Evolutionary conservation across 2,888 invertebrate species (phyloP).

Genomic region (Erpobdella octoculata): DNA sequence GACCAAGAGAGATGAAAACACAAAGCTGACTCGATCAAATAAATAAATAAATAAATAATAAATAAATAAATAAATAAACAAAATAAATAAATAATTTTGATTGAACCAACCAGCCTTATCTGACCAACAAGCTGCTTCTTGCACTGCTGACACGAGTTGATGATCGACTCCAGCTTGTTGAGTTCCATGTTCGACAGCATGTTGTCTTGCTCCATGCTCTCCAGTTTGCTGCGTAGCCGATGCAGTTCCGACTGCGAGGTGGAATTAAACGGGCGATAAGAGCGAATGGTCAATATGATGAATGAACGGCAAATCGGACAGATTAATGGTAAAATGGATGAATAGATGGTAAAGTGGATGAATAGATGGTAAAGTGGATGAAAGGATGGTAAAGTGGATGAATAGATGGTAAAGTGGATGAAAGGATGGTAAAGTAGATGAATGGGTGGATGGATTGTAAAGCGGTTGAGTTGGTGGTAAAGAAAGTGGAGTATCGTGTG

Average conservation of each 20-base stretch:
- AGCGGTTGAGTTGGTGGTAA: too few relatives aligned
- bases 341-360: background rate
- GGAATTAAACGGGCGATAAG: background rate
- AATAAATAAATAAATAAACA: background rate
- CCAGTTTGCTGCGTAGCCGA: conserved; percentile 43
- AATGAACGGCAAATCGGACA: too few relatives aligned
- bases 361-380: background rate
- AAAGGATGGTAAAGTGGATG: background rate
- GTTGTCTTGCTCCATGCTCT: conserved; percentile 46
- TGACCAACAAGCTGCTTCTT: background rate
- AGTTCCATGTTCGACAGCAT: conserved; percentile 46
- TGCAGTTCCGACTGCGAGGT: conserved; percentile 35
- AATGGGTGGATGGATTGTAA: too few relatives aligned
- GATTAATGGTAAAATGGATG: background rate
- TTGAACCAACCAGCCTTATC: conserved; percentile 33
- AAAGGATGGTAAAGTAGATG: background rate
- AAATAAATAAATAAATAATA: background rate
- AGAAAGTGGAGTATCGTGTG: too few relatives aligned
- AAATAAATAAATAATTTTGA: background rate
- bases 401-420: background rate
- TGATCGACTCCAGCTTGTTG: conserved; percentile 43
- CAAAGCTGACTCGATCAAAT: too few relatives aligned
- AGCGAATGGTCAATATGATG: background rate
- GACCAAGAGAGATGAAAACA: too few relatives aligned
- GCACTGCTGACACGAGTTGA: conserved; percentile 12